Conservation (phyloP, 1,140 invertebrate species). For the Papilio polyxenes region DNA sequence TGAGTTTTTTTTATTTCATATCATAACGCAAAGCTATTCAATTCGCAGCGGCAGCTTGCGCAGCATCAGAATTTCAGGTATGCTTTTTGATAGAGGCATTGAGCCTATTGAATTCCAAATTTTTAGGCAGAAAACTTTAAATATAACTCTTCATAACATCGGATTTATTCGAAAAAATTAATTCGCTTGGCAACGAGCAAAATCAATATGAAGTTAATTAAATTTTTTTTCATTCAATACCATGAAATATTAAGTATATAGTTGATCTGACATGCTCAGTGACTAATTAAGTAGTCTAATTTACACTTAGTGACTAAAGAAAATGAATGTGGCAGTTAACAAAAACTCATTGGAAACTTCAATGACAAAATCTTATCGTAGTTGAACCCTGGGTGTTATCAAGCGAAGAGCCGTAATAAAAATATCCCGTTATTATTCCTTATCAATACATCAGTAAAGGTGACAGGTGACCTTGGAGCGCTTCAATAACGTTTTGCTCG, state of each 20-base stretch:
- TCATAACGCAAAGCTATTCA: slow-evolving; percentile 64
- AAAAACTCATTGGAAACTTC: slow-evolving; percentile 26
- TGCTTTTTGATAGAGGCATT: slow-evolving; percentile 69
- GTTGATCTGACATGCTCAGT: background rate
- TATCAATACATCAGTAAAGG: slow-evolving; percentile 4
- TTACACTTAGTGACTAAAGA: background rate
- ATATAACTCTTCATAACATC: background rate
- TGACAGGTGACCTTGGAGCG: background rate
- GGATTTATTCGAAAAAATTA: background rate
- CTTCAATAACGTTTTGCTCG: slow-evolving; percentile 1
- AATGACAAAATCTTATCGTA: slow-evolving; percentile 36
- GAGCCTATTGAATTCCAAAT: slow-evolving; percentile 14
- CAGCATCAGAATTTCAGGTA: slow-evolving; percentile 57
- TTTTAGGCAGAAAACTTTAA: slow-evolving; percentile 20
- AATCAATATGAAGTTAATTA: background rate
- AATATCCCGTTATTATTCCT: slow-evolving; percentile 24
- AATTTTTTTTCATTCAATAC: background rate
- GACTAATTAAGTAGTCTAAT: background rate
- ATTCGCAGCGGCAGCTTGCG: slow-evolving; percentile 67
- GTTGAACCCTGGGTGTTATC: slow-evolving; percentile 21
- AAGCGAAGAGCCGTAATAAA: background rate
- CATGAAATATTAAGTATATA: background rate
- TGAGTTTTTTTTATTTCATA: slow-evolving; percentile 56
- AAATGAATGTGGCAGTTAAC: background rate
- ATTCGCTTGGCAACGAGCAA: slow-evolving; percentile 22